Evolutionary conservation across 2,113 vertebrate genomes (phyloP).

Genomic region (Brachypteracias leptosomus): DNA sequence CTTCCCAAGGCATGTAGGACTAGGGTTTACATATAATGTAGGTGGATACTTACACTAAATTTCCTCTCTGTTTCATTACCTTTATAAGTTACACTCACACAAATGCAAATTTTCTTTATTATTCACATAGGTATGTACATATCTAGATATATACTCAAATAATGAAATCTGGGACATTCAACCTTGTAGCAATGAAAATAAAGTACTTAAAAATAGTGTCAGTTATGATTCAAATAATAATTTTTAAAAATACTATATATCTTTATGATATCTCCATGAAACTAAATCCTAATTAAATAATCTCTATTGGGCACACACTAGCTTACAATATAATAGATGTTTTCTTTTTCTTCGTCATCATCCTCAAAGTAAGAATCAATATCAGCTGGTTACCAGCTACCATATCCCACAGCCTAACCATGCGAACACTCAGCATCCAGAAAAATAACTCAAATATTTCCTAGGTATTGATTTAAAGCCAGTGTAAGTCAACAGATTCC

Average conservation of each 20-base stretch:
- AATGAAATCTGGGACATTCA: slow-evolving; percentile 70
- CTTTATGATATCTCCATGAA: slow-evolving; percentile 77
- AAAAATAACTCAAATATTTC: slow-evolving; percentile 55
- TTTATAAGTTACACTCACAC: slow-evolving; percentile 46
- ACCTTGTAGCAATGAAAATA: slow-evolving; percentile 75
- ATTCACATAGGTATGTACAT: slow-evolving; percentile 72
- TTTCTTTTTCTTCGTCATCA: slow-evolving; percentile 57
- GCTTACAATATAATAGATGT: slow-evolving; percentile 69
- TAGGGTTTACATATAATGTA: slow-evolving; percentile 15
- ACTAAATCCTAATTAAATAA: slow-evolving; percentile 75
- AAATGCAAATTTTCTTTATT: slow-evolving; percentile 46
- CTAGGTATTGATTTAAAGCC: not conserved
- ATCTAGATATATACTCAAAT: slow-evolving; percentile 64
- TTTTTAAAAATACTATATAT: slow-evolving; percentile 82
- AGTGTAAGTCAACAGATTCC: not conserved
- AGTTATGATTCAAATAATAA: slow-evolving; percentile 79
- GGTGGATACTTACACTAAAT: slow-evolving; percentile 44
- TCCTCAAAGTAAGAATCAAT: slow-evolving; percentile 66
- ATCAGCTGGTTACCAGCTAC: slow-evolving; percentile 85
- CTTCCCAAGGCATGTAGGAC: slow-evolving; percentile 19
- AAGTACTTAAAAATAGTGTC: slow-evolving; percentile 78
- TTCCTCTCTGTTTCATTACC: slow-evolving; percentile 61
- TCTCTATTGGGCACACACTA: slow-evolving; percentile 72
- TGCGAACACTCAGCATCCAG: slow-evolving; percentile 48
- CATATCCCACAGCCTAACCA: slow-evolving; percentile 59